phyloP scores from a whole-genome alignment of 2,113 vertebrate species.

The Boulengerochromis microlepis region DNA sequence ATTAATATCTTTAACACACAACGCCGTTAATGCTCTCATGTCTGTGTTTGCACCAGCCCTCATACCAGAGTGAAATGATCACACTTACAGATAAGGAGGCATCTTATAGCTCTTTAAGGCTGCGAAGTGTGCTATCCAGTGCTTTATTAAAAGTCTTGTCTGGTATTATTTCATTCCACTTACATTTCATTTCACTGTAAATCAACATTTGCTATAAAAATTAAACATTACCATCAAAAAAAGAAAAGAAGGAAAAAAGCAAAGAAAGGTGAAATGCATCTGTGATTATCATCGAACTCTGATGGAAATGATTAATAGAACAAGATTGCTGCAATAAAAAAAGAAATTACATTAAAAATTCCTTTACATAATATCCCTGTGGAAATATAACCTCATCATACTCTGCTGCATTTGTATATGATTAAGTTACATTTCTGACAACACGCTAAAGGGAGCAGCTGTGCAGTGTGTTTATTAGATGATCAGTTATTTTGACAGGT shows the following conservation, averaged over 20 bases:
- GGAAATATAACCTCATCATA: not conserved
- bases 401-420: not conserved
- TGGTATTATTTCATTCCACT: not conserved
- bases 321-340: not conserved
- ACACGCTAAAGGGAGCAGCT: not conserved
- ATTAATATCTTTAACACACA: not conserved
- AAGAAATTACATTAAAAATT: not conserved
- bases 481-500: not conserved
- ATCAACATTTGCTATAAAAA: not conserved
- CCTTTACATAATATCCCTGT: not conserved
- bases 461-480: not conserved
- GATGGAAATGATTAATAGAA: not conserved
- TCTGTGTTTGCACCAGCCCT: not conserved
- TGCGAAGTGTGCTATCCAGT: rapidly evolving
- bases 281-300: not conserved
- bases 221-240: not conserved
- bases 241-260: not conserved
- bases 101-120: not conserved
- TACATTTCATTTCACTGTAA: not conserved
- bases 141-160: not conserved
- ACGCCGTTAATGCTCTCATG: not conserved
- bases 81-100: not conserved
- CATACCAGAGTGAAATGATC: not conserved
- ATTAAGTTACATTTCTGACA: not conserved
- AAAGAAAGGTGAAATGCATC: not conserved